A percentile compares a stretch with the other conserved stretches of the same genome.
phyloP scores from a whole-genome alignment of 1,140 invertebrate genomes.

The Palaemon carinicauda region DNA sequence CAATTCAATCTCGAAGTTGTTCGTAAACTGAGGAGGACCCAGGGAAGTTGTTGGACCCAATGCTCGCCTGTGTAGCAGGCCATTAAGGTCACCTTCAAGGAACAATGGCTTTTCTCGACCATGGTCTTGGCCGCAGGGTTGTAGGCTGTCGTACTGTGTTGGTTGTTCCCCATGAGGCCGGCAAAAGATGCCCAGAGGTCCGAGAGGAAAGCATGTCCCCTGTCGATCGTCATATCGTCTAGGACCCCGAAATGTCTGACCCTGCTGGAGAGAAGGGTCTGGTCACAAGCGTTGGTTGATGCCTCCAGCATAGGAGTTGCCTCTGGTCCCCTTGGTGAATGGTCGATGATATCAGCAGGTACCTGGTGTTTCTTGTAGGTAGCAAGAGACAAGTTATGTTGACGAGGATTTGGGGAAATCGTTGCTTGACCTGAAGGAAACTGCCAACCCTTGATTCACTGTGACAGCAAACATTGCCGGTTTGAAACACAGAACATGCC shows the following conservation, averaged over 20 bases:
- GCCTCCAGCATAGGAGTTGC: background rate
- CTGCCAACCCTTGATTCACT: too few relatives aligned
- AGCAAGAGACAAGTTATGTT: too few relatives aligned
- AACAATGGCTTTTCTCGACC: background rate
- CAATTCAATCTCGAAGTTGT: too few relatives aligned
- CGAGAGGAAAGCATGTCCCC: background rate
- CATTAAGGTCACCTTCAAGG: too few relatives aligned
- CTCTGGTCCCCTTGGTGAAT: background rate
- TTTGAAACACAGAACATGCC: too few relatives aligned
- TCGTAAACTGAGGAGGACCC: too few relatives aligned
- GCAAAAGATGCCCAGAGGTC: slow-evolving; percentile 8
- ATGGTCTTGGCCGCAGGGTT: slow-evolving; percentile 1
- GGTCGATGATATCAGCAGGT: background rate
- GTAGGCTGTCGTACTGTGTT: slow-evolving; percentile 1
- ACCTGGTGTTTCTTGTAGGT: too few relatives aligned
- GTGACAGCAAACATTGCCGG: too few relatives aligned
- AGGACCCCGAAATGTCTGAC: background rate
- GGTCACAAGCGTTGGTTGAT: background rate
- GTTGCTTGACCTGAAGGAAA: too few relatives aligned
- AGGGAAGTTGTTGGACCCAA: too few relatives aligned
- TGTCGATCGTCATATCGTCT: slow-evolving; percentile 13
- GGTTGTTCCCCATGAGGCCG: background rate
- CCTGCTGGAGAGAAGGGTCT: background rate
- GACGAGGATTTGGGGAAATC: too few relatives aligned
- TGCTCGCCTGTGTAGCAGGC: too few relatives aligned